phyloP scores from a whole-genome alignment of 2,888 invertebrate genomes.

The Mallateleia sp. region DNA sequence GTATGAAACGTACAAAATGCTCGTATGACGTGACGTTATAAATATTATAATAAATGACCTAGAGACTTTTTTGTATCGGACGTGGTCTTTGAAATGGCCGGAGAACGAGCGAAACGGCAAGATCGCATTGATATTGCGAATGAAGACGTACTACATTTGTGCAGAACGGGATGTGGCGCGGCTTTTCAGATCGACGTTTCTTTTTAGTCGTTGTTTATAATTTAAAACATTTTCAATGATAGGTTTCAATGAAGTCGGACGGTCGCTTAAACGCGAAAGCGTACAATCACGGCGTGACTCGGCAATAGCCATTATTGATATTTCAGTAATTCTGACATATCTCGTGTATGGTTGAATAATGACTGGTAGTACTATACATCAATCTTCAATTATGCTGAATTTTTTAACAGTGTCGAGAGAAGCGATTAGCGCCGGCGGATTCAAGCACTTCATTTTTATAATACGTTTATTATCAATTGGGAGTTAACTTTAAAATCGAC shows the following conservation, averaged over 20 bases:
- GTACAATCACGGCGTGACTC: constrained; percentile 53
- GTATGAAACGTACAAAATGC: not conserved
- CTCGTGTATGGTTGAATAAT: constrained; percentile 42
- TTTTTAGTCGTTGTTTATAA: constrained; percentile 22
- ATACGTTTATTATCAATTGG: too few relatives aligned
- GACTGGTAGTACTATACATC: constrained; percentile 48
- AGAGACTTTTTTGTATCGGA: not conserved
- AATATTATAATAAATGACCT: constrained; percentile 35
- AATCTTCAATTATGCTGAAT: constrained; percentile 51
- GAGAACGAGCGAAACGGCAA: not conserved
- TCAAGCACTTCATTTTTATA: not conserved
- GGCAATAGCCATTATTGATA: constrained; percentile 48
- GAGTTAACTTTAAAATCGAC: too few relatives aligned
- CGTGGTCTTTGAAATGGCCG: not conserved
- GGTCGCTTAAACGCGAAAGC: constrained; percentile 41
- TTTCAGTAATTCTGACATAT: constrained; percentile 57
- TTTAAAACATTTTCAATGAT: constrained; percentile 53
- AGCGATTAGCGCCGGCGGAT: constrained; percentile 26
- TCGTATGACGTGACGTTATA: not conserved
- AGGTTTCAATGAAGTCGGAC: constrained; percentile 51
- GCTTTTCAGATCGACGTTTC: not conserved
- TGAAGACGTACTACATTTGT: constrained; percentile 26
- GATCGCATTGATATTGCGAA: constrained; percentile 16
- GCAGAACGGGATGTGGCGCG: not conserved
- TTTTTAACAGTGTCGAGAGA: constrained; percentile 43